These are phyloP conservation scores for Halichoerus grypus DNA, from an alignment of 2,113 vertebrate genomes.

Conservation along the genomic window DNA sequence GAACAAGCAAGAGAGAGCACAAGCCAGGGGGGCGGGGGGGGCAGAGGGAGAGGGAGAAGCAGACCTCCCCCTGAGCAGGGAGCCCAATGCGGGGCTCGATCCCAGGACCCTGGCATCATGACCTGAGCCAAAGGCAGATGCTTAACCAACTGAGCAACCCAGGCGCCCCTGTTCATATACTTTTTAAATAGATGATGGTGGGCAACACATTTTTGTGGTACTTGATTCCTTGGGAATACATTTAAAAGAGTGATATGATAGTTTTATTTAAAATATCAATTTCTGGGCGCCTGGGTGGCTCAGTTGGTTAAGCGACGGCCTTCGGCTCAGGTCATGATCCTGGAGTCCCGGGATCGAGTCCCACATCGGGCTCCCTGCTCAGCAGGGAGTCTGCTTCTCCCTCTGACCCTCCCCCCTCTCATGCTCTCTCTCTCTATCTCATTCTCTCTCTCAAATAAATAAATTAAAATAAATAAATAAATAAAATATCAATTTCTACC, in stretches of 20 bases:
- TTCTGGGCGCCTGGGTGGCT: background rate
- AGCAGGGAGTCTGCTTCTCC: too few relatives aligned
- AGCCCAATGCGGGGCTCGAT: background rate
- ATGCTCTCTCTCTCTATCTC: too few relatives aligned
- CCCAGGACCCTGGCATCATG: background rate
- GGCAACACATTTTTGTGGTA: background rate
- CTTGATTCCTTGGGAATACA: background rate
- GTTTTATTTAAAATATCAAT: constrained; percentile 25
- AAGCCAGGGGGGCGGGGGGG: background rate
- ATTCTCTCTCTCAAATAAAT: too few relatives aligned
- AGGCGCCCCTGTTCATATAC: background rate
- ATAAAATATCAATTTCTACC: background rate
- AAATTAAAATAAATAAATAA: too few relatives aligned
- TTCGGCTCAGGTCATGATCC: too few relatives aligned
- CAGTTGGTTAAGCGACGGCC: too few relatives aligned
- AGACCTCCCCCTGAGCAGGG: background rate
- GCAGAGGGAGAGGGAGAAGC: background rate
- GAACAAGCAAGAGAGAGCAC: background rate
- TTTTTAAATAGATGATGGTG: background rate
- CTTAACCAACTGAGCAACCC: background rate
- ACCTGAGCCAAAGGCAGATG: background rate
- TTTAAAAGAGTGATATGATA: background rate
- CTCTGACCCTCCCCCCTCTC: too few relatives aligned
- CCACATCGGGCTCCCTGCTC: too few relatives aligned
- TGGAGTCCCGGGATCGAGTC: too few relatives aligned